phyloP scores from a whole-genome alignment of 2,113 vertebrate species.

The Datnioides undecimradiatus region DNA sequence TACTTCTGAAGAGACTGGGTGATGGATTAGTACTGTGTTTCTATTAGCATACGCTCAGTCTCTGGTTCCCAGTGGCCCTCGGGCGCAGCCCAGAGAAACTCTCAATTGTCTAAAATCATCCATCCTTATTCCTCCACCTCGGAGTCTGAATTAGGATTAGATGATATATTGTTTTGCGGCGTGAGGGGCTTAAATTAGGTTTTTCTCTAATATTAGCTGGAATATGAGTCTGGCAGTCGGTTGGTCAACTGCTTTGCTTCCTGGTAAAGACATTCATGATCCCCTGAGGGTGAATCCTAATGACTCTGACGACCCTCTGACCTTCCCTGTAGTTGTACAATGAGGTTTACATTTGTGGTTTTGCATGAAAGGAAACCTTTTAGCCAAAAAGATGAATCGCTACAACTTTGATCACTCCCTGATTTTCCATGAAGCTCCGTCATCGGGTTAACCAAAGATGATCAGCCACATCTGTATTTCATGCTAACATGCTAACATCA shows the following conservation, averaged over 20 bases:
- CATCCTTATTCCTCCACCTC: conserved; percentile 23
- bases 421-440: not conserved
- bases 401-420: not conserved
- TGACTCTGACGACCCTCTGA: not conserved
- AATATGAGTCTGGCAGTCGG: not conserved
- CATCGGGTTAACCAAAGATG: too few relatives aligned
- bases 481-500: not conserved
- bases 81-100: conserved; percentile 38
- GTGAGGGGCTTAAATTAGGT: conserved; percentile 4
- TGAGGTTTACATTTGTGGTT: not conserved
- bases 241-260: too few relatives aligned
- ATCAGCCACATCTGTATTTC: too few relatives aligned
- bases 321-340: too few relatives aligned
- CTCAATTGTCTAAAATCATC: conserved; percentile 49
- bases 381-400: not conserved
- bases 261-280: not conserved
- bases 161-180: conserved; percentile 14
- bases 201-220: not conserved
- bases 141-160: conserved; percentile 26
- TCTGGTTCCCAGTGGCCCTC: conserved; percentile 46
- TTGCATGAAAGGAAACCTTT: too few relatives aligned
- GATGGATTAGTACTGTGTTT: conserved; percentile 75
- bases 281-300: not conserved
- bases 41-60: conserved; percentile 64
- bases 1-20: conserved; percentile 67